Base-by-base conservation (phyloP, 2,113 vertebrate species). In the Pica pica region DNA sequence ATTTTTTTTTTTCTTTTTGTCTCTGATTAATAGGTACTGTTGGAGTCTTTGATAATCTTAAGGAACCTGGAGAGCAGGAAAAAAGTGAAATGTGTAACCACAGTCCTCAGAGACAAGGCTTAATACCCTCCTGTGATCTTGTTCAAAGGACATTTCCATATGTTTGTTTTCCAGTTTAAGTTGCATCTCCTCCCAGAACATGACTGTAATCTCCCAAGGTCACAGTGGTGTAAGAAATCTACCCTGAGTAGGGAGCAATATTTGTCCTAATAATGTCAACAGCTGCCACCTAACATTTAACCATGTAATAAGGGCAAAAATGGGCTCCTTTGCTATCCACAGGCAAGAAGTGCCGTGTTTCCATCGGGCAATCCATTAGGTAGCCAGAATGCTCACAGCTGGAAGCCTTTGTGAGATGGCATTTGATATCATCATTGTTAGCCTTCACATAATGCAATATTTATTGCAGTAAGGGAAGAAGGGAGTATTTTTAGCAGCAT, bases 401-500 rank as follows among this genome's bases (percentile, higher is more conserved):
- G 94, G 95, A 94, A 50, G 22, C 52, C 75, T 96, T 74, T 88
- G 89, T 89, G 95, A 95, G 87, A 81, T 94, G 95, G 77, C 82
- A 95, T 96, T 96, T 98, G 96, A 97, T 96, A 97, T 83, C 92
- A 97, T 97, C 95, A 91, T 96, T 97, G 94, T 92, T 97, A 96
- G 93, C 86, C 94, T 95, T 90, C 91, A 89, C 78, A 95, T 96
- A 95, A 95, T 98, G 91, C 94, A 97, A 97, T 98, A 98, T 98
- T 97, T 97, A 97, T 97, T 94, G 95, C 94, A 93, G 95, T 95
- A 81, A 91, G 94, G 93, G 90, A 96, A 92, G 95, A 94, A 90
- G 82, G 71, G 85, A 95, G 84, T 97, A 97, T 97, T 97, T 97
- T 97, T 97, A 98, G 97, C 97, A 94, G 84, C 93, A 94, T 97